Base-by-base conservation (phyloP, 1,140 invertebrate genomes). In the Chlorops oryzae region DNA sequence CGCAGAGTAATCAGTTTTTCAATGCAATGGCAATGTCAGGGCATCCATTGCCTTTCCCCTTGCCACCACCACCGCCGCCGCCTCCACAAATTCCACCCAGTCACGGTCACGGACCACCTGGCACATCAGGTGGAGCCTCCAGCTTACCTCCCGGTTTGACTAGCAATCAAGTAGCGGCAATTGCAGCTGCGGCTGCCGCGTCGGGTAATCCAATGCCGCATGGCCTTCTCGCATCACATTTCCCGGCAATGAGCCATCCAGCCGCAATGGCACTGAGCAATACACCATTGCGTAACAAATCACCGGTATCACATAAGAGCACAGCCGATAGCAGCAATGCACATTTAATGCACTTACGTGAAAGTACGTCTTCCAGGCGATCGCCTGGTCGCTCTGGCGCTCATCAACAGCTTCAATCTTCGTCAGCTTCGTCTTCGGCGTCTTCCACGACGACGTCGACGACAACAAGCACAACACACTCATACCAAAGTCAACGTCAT, bases 11-110 rank as follows among this genome's bases (percentile, higher is more conserved):
- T 44, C 81, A 82, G 44, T 72, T 84, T 49, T 75, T 80, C 54
- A 81, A 80, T 63, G 65, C 65, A 15, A 72, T 81, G 46, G 76
- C 74, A 40, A 76, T 79, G 74, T 73, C 77, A 42, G 77, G 76
- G 49, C 79, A 80, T 52, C 70, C 81, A 5, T 55, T 86, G 34
- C 78, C 82, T 13, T 77, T 78, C 39, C 84, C 82, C 54, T 71
- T 85, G 39, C 81, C 80, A 13, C 72, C 82, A 9, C 80, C 81
- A 27, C 80, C 81, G 3, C 80, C 78, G 5, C 79, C 78, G 21
- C 65, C 56, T 10, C 61, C 6, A 40, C 56, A 17, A 68, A 77
- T 56, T 59, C 73, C 39, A 66, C 72, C 44, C 20, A n/a, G n/a
- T n/a, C n/a, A n/a, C n/a, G n/a, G n/a, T n/a, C n/a, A n/a, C n/a